Conservation (phyloP, 2,113 vertebrate species). For the Sinosuthora webbiana region DNA sequence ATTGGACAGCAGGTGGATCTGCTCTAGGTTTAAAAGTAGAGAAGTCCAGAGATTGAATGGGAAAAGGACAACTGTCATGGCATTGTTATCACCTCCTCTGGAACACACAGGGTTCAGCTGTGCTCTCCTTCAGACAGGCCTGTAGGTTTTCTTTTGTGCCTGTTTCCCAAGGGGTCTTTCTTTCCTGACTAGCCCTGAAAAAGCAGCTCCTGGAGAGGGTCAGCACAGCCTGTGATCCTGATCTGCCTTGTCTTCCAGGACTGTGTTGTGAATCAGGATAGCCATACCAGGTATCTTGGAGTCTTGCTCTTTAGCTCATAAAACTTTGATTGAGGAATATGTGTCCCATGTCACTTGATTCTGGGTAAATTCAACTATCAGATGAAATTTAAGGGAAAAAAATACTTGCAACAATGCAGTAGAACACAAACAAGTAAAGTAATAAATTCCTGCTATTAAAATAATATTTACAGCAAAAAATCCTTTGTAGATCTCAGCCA, state of each 20-base stretch:
- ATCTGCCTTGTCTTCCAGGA: neutral
- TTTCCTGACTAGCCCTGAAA: neutral
- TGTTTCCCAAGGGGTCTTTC: neutral
- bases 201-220: neutral
- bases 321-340: neutral
- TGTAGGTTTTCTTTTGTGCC: neutral
- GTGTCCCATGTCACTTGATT: neutral
- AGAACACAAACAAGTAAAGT: neutral
- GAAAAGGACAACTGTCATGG: neutral
- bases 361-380: neutral
- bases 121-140: neutral
- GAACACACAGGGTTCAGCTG: rapidly evolving
- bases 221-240: neutral
- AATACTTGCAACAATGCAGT: neutral
- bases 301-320: neutral
- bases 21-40: neutral
- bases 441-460: neutral
- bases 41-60: neutral
- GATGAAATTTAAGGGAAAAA: neutral
- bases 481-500: neutral
- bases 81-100: neutral
- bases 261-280: neutral
- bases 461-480: neutral
- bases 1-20: neutral
- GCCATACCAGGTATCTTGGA: neutral